A percentile compares a stretch with the other conserved stretches of the same genome.
Conservation (phyloP, 2,113 vertebrate species). For the Rutilus rutilus region DNA sequence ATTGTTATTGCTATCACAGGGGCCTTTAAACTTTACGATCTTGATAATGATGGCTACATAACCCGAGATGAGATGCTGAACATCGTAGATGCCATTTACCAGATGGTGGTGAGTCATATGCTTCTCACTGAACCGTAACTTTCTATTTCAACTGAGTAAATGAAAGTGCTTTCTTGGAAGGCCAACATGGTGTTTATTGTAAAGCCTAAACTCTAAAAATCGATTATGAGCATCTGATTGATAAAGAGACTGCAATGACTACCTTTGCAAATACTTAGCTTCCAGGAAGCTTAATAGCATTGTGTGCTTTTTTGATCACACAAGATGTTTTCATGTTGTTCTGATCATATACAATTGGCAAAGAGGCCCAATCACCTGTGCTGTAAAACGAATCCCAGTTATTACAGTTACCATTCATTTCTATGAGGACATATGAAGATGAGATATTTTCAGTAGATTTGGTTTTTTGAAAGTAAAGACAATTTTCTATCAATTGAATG, state of each 20-base stretch:
- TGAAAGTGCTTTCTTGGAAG: background rate
- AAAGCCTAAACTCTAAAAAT: conserved; percentile 6
- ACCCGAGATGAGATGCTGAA: conserved; percentile 98
- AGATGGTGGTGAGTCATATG: conserved; percentile 93
- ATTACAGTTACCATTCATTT: background rate
- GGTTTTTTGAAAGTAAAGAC: background rate
- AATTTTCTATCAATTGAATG: too few species aligned
- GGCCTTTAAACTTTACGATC: conserved; percentile 97
- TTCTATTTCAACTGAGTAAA: background rate
- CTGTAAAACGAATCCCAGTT: background rate
- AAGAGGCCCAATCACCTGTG: background rate
- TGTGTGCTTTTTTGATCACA: background rate
- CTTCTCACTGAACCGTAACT: background rate
- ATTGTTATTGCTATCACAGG: conserved; percentile 74
- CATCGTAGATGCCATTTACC: conserved; percentile 98
- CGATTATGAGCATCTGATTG: conserved; percentile 36
- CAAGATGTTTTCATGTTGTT: background rate
- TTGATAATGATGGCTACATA: conserved; percentile 98
- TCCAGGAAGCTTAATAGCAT: background rate
- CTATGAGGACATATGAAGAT: background rate
- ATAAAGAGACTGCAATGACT: background rate
- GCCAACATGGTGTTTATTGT: background rate
- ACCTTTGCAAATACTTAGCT: background rate
- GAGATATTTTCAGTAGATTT: background rate
- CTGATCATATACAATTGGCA: background rate